A percentile compares a stretch with the other conserved stretches of the same genome.
Conservation (phyloP, 2,113 vertebrate genomes). For the Calonectris borealis region DNA sequence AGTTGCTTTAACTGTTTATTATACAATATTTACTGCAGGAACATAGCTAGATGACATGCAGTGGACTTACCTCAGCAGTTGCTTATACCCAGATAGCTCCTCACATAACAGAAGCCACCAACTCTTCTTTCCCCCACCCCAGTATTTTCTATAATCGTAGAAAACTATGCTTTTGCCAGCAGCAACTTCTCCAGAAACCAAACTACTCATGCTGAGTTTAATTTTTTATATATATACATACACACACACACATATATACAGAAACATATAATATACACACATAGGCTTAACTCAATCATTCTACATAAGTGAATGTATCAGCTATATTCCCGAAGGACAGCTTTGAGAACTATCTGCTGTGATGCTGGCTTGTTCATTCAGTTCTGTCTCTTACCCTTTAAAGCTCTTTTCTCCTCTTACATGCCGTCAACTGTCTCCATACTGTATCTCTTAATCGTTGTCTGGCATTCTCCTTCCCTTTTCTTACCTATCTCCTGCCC, state of each 20-base stretch:
- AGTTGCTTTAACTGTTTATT: background rate
- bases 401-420: background rate
- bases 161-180: background rate
- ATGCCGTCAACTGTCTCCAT: background rate
- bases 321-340: background rate
- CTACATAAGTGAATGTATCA: background rate
- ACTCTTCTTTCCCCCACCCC: background rate
- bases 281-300: background rate
- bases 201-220: background rate
- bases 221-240: background rate
- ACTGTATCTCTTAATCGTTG: background rate
- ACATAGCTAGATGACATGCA: background rate
- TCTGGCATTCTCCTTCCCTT: background rate
- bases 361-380: background rate
- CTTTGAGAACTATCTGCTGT: background rate
- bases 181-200: background rate
- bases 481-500: background rate
- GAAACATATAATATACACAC: background rate
- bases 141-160: background rate
- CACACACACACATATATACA: background rate
- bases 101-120: background rate
- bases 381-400: background rate
- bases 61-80: background rate
- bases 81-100: background rate
- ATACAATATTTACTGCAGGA: background rate